Evolutionary conservation across 2,888 invertebrate species (phyloP), one percentile per base, ranked within the genome.

Genomic region (Sinodicranocentrus sp.): DNA sequence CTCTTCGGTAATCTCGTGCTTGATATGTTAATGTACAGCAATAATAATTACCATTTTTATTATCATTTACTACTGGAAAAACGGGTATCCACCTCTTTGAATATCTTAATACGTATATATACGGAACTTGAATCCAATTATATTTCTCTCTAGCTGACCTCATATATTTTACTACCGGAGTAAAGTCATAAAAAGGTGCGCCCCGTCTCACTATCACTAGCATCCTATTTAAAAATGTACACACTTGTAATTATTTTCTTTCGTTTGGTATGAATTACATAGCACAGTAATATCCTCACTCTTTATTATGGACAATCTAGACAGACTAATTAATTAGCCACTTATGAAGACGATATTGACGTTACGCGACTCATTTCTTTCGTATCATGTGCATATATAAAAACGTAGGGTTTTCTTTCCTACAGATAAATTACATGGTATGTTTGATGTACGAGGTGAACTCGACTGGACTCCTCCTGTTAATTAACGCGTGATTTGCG

Each of bases 401-500:
- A 48, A 48, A 48, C 48, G 48, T n/a, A n/a, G n/a, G n/a, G n/a
- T n/a, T n/a, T n/a, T n/a, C n/a, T n/a, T n/a, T 48, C 48, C 48
- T n/a, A n/a, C n/a, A n/a, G n/a, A n/a, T 57, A 57, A 57, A 57
- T 57, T 57, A 57, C 23, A 54, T 52, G 39, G 39, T 13, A 8
- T n/a, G n/a, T n/a, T n/a, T n/a, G n/a, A n/a, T n/a, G n/a, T n/a
- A n/a, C 39, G 39, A 8, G 48, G 48, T n/a, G 15, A n/a, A 48
- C 48, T 15, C 48, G 10, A n/a, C 33, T 33, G 33, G 33, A 33
- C 33, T 6, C 33, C 48, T 48, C 70, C 25, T 48, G 59, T 63
- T 78, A 78, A 78, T 78, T 78, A 78, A 78, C 68, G 63, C 44
- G 78, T 78, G 70, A 70, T 78, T 70, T 70, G 48, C n/a, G n/a